Percentiles rank a stretch among this genome's conserved stretches.
Evolutionary conservation across 2,888 invertebrate species (phyloP).

Genomic region (Spatulosminthurus flaviceps): DNA sequence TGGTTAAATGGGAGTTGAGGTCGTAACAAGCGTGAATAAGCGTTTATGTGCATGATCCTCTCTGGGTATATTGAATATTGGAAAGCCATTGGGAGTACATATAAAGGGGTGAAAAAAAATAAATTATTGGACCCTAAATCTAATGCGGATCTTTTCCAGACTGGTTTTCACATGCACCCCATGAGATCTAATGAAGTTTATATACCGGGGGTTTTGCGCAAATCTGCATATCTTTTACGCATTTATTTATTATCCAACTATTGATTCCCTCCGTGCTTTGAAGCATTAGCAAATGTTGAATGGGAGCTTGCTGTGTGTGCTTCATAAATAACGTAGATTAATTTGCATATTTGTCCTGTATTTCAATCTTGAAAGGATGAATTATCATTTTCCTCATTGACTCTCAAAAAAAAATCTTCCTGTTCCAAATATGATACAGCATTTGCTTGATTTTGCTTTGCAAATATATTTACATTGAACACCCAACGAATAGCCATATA

Average conservation of each 20-base stretch:
- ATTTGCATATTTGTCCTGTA: conserved; percentile 20
- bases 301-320: conserved; percentile 5
- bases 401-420: too few relatives aligned
- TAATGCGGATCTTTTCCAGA: conserved; percentile 8
- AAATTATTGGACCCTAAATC: conserved; percentile 30
- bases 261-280: not conserved
- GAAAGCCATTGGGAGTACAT: not conserved
- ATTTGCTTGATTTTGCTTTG: too few relatives aligned
- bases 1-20: not conserved
- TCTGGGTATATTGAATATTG: not conserved
- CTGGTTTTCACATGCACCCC: not conserved
- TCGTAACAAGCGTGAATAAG: not conserved
- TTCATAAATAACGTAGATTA: conserved; percentile 13
- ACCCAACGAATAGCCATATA: too few relatives aligned
- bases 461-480: too few relatives aligned
- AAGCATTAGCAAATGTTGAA: conserved; percentile 1
- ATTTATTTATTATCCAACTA: not conserved
- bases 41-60: not conserved
- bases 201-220: not conserved
- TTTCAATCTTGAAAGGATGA: conserved; percentile 1
- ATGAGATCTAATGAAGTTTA: not conserved
- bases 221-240: conserved; percentile 25
- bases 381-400: not conserved
- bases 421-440: too few relatives aligned
- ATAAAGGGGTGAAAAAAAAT: too few relatives aligned